Conservation (phyloP, 2,888 invertebrate genomes). For the Bombylius discolor region DNA sequence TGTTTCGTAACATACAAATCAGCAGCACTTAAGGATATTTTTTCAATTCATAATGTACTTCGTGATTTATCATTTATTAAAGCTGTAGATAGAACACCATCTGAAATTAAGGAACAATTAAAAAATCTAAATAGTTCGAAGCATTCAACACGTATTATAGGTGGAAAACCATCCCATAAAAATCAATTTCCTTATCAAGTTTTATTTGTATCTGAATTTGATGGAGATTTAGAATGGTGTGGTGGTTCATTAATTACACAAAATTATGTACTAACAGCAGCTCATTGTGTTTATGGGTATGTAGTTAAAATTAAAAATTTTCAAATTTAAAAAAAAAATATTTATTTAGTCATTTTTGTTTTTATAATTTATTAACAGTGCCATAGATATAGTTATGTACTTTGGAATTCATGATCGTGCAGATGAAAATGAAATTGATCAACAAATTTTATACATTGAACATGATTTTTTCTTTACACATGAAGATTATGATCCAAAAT, state of each 20-base stretch:
- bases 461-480: background rate
- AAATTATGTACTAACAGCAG: background rate
- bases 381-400: background rate
- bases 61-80: no score
- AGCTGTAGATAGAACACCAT: no score
- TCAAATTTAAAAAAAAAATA: no score
- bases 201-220: no score
- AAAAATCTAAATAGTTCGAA: no score
- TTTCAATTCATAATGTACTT: no score
- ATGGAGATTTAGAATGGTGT: no score
- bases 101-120: no score
- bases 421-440: background rate
- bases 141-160: background rate
- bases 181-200: background rate
- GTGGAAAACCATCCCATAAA: background rate
- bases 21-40: no score
- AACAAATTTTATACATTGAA: background rate
- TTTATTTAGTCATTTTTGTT: background rate
- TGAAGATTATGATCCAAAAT: background rate
- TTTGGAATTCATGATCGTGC: background rate
- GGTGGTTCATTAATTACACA: background rate
- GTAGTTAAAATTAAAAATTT: no score
- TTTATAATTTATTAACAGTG: background rate
- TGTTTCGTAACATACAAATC: no score
- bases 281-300: background rate